Base-by-base conservation (phyloP, 2,797 vertebrate genomes). In the Enteromius unitaeniatus region DNA sequence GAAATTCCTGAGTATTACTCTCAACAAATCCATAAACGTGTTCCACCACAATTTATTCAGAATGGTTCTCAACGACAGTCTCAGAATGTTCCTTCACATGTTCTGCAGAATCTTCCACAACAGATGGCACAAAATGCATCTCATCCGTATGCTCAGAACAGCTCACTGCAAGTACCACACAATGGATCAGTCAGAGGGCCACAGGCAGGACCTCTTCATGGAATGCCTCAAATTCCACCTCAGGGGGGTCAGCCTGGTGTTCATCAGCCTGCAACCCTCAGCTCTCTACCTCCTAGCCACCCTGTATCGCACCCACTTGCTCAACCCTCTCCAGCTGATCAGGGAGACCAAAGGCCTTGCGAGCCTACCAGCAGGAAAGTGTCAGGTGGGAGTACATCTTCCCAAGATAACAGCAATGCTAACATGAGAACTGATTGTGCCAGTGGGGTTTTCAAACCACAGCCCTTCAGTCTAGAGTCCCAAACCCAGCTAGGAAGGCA, bases 321-420 rank as follows among this genome's bases (percentile, higher is more conserved):
- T 64, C 94, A 93, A 78, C 92, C 93, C 0, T 91, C 93, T 74
- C 92, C 92, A 8, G 92, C 92, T n/a, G 94, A 94, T 72, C 92
- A 79, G 6, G 93, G 91, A 42, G 90, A 93, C 88, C 93, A 93
- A 80, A 90, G 91, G 81, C 93, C 93, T 0, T 91, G 92, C 40
- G 94, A 95, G 86, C 93, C 93, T n/a, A 84, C 89, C 9, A 86
- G 87, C 58, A 90, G 92, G 82, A 84, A 70, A 1, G 89, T 91
- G 67, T 77, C 87, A 0, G 89, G 87, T 10, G 81, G 67, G 42
- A 55, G 78, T 47, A 77, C 83, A 5, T 70, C 62, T 77, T 87
- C 90, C 49, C 87, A 88, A n/a, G 91, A 91, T 82, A 87, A 62
- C 67, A 53, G 14, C n/a, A 78, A 88, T 45, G 70, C 78, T n/a